Conservation (phyloP, 2,113 vertebrate genomes). For the Pampusana beccarii region DNA sequence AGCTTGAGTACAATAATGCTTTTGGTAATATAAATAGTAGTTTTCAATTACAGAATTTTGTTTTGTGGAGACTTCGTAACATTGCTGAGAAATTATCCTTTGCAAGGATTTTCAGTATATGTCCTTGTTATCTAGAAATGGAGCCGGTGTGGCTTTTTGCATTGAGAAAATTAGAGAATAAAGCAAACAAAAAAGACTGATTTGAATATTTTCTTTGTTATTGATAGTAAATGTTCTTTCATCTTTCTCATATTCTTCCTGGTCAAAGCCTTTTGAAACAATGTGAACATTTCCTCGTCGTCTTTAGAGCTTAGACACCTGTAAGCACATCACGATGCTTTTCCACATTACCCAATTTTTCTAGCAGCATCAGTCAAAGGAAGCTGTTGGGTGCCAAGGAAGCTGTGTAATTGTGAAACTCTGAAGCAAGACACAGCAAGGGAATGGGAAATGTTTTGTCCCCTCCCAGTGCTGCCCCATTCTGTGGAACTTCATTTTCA, state of each 20-base stretch:
- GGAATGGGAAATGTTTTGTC: conserved; percentile 1
- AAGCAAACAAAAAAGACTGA: not conserved
- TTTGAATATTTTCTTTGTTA: not conserved
- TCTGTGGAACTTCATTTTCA: conserved; percentile 10
- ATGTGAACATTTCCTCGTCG: not conserved
- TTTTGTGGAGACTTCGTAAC: not conserved
- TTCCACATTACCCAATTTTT: not conserved
- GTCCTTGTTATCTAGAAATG: not conserved
- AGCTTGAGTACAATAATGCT: not conserved
- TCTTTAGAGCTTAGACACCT: not conserved
- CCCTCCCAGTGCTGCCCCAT: not conserved
- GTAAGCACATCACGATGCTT: not conserved
- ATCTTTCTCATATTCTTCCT: not conserved
- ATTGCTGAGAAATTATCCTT: not conserved
- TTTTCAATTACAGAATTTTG: not conserved
- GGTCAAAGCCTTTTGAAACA: conserved; percentile 10
- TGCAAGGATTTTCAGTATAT: not conserved
- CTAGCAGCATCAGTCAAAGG: not conserved
- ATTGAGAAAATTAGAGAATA: not conserved
- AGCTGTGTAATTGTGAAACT: not conserved
- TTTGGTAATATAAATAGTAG: not conserved
- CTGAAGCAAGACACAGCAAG: conserved; percentile 11
- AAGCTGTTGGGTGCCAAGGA: conserved; percentile 1
- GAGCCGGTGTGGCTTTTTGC: not conserved
- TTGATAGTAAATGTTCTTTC: not conserved